Evolutionary conservation across 2,113 vertebrate genomes (phyloP).

Genomic region (Pteropus alecto): DNA sequence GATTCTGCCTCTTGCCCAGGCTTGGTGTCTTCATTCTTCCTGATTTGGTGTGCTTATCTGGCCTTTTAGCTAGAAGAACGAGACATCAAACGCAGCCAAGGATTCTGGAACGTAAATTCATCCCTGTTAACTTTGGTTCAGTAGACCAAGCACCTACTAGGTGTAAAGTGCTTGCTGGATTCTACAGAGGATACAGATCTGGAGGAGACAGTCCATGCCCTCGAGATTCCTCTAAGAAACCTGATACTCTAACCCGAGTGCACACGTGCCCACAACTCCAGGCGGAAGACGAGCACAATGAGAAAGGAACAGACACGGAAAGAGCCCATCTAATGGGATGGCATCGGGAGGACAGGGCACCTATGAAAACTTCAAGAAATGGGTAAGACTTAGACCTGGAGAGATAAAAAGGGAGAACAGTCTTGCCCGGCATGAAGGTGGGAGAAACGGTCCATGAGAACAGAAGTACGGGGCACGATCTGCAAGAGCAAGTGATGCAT

Average conservation of each 20-base stretch:
- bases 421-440: not conserved
- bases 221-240: not conserved
- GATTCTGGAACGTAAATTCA: not conserved
- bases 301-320: not conserved
- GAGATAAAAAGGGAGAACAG: not conserved
- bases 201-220: not conserved
- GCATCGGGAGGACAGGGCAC: not conserved
- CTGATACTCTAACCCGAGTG: not conserved
- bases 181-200: not conserved
- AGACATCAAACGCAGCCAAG: not conserved
- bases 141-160: not conserved
- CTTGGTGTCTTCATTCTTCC: not conserved
- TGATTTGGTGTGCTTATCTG: not conserved
- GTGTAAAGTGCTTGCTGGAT: not conserved
- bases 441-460: not conserved
- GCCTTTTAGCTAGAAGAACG: not conserved
- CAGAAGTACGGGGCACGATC: not conserved
- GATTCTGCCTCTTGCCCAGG: not conserved
- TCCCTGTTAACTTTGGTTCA: not conserved
- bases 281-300: not conserved
- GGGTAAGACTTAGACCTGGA: not conserved
- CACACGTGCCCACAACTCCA: not conserved
- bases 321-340: rapidly evolving
- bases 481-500: not conserved
- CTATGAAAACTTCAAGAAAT: not conserved